Percentiles rank a stretch among this genome's conserved stretches.
Evolutionary conservation across 1,140 invertebrate genomes (phyloP).

Genomic region (Amphibalanus amphitrite): DNA sequence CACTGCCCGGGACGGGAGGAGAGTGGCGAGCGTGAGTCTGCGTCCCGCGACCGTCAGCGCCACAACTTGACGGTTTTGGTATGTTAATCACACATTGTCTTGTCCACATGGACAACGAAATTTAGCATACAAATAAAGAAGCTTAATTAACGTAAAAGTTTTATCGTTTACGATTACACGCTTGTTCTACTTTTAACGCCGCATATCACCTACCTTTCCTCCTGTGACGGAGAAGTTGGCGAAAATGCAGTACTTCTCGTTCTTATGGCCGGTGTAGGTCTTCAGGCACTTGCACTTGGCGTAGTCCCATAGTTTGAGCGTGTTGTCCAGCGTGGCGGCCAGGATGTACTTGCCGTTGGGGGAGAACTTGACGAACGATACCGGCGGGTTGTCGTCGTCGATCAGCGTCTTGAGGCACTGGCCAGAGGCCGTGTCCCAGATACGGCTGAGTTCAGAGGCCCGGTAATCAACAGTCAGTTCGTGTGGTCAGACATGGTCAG

Average conservation of each 20-base stretch:
- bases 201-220: slow-evolving; percentile 56
- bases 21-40: too few relatives aligned
- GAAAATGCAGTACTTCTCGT: slow-evolving; percentile 99
- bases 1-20: slow-evolving; percentile 41
- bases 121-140: slow-evolving; percentile 8
- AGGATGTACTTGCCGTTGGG: slow-evolving; percentile 99
- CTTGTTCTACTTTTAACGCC: too few relatives aligned
- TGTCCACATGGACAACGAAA: slow-evolving; percentile 17
- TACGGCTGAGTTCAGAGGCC: slow-evolving; percentile 55
- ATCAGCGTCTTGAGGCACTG: slow-evolving; percentile 96
- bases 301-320: slow-evolving; percentile 97
- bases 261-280: slow-evolving; percentile 93
- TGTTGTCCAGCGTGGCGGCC: slow-evolving; percentile 94
- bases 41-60: too few relatives aligned
- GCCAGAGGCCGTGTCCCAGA: slow-evolving; percentile 98
- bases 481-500: too few relatives aligned
- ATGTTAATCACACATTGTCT: too few relatives aligned
- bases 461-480: too few relatives aligned
- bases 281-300: slow-evolving; percentile 93
- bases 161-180: not conserved
- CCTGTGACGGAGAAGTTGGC: slow-evolving; percentile 99
- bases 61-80: too few relatives aligned
- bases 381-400: slow-evolving; percentile 90
- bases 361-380: slow-evolving; percentile 99
- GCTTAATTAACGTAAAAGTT: not conserved